These are phyloP conservation scores for Pyrrhura leucotis DNA, from an alignment of 2,797 vertebrate genomes.

Conservation along the genomic window DNA sequence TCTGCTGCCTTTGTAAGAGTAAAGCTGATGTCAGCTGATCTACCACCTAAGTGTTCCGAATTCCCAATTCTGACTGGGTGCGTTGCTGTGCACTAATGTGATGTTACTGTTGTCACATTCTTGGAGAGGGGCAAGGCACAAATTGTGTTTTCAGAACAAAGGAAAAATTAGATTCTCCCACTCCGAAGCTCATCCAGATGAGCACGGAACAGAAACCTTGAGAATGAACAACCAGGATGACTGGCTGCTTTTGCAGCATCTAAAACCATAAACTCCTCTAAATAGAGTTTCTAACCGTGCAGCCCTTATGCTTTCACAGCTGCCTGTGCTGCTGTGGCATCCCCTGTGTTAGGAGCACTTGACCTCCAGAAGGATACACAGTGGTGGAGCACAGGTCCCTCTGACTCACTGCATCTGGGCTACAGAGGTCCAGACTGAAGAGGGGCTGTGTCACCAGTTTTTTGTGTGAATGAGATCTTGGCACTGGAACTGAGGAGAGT, in stretches of 20 bases:
- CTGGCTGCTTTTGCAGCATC: not conserved
- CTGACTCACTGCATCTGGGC: not conserved
- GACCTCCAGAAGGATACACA: not conserved
- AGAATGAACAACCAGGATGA: not conserved
- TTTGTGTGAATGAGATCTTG: not conserved
- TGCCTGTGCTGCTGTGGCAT: not conserved
- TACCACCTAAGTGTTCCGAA: not conserved
- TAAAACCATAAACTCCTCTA: not conserved
- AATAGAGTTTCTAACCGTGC: not conserved
- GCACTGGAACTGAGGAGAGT: not conserved
- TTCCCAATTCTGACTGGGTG: not conserved
- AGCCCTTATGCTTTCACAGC: not conserved
- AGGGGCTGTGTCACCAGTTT: not conserved
- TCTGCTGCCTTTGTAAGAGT: slow-evolving; percentile 5
- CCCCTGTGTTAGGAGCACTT: rapidly evolving
- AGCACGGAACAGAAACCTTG: not conserved
- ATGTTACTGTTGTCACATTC: not conserved
- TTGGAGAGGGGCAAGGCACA: not conserved
- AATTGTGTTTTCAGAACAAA: slow-evolving; percentile 3
- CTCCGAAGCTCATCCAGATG: not conserved
- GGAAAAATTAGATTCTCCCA: not conserved
- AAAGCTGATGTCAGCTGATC: not conserved
- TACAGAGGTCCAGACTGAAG: not conserved
- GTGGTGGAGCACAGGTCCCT: not conserved
- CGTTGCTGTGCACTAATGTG: not conserved